phyloP scores from a whole-genome alignment of 2,113 vertebrate species.

The Pygoscelis antarcticus region DNA sequence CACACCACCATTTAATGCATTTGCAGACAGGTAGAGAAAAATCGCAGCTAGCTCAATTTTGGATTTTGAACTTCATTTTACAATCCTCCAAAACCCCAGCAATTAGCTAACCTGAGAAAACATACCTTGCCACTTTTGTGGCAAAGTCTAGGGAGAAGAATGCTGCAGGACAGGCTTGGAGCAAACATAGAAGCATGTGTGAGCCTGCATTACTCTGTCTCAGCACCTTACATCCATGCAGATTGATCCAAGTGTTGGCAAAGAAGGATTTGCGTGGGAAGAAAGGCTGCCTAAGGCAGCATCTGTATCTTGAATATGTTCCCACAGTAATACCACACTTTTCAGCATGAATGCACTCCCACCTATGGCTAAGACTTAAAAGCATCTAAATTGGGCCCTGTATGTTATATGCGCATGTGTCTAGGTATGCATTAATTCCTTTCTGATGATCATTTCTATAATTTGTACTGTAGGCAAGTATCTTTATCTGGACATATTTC shows the following conservation, averaged over 20 bases:
- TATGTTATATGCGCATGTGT: neutral
- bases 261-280: conserved; percentile 8
- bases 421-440: neutral
- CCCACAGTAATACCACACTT: conserved; percentile 2
- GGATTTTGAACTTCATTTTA: neutral
- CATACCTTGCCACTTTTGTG: neutral
- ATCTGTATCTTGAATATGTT: conserved; percentile 51
- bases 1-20: neutral
- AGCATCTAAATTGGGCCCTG: neutral
- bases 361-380: conserved; percentile 2
- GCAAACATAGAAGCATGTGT: neutral
- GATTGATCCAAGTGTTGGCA: conserved; percentile 41
- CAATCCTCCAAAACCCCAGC: neutral
- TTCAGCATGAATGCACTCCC: neutral
- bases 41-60: neutral
- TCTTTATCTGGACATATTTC: neutral
- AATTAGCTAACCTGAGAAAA: neutral
- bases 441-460: neutral
- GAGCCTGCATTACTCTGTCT: conserved; percentile 1
- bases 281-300: conserved; percentile 43
- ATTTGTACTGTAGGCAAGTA: neutral
- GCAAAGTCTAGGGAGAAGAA: neutral
- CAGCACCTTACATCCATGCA: neutral
- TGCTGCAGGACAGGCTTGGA: neutral
- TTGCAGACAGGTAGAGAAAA: neutral